Percentiles rank a stretch among this genome's conserved stretches.
Evolutionary conservation across 2,888 invertebrate species (phyloP).

Genomic region (Colostygia pectinataria): DNA sequence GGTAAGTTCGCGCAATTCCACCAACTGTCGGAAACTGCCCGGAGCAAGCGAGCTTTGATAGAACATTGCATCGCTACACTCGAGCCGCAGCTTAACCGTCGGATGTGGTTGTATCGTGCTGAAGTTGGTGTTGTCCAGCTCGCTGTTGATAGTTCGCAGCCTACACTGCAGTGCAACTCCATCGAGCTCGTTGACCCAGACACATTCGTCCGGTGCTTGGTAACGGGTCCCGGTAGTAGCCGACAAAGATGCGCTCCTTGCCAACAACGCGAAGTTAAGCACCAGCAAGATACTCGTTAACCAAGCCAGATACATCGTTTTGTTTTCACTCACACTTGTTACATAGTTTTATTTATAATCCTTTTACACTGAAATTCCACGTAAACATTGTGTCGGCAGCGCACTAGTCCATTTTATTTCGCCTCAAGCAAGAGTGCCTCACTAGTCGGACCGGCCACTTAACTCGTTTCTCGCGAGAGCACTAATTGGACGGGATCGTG

Average conservation of each 20-base stretch:
- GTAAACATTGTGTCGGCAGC: conserved; percentile 56
- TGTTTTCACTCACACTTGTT: conserved; percentile 67
- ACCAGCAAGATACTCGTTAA: conserved; percentile 67
- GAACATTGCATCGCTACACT: conserved; percentile 91
- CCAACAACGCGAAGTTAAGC: conserved; percentile 67
- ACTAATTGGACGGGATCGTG: conserved; percentile 80
- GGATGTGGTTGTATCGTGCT: conserved; percentile 92
- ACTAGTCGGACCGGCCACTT: conserved; percentile 78
- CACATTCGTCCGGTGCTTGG: conserved; percentile 92
- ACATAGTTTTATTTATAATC: conserved; percentile 72
- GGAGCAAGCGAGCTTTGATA: conserved; percentile 90
- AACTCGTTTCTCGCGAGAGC: conserved; percentile 80
- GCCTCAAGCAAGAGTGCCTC: conserved; percentile 58
- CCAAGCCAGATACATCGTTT: conserved; percentile 73
- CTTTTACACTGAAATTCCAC: conserved; percentile 66
- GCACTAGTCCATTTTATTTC: conserved; percentile 67
- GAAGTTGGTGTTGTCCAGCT: conserved; percentile 91
- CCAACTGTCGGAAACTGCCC: conserved; percentile 89
- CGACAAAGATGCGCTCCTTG: conserved; percentile 74
- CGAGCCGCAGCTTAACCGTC: conserved; percentile 88
- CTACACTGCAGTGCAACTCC: conserved; percentile 89
- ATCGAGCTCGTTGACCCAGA: conserved; percentile 88
- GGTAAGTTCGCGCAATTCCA: conserved; percentile 89
- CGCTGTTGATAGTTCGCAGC: conserved; percentile 90
- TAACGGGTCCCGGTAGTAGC: conserved; percentile 84